A percentile compares a stretch with the other conserved stretches of the same genome.
phyloP scores from a whole-genome alignment of 2,113 vertebrate species.

The Numida meleagris region DNA sequence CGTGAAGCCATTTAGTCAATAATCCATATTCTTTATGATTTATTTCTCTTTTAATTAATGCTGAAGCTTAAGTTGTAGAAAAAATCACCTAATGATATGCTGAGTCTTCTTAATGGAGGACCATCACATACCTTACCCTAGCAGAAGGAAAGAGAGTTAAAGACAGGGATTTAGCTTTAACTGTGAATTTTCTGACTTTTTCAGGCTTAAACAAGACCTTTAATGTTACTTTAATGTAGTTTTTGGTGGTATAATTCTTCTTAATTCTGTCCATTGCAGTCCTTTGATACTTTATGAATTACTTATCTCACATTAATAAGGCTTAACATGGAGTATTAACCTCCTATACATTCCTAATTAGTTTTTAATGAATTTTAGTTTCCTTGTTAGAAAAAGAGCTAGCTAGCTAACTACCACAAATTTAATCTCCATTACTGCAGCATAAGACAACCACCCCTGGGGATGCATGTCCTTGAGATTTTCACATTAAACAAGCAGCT shows the following conservation, averaged over 20 bases:
- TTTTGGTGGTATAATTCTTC: conserved; percentile 67
- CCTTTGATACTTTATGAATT: conserved; percentile 77
- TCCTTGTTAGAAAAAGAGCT: conserved; percentile 68
- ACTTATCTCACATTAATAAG: conserved; percentile 80
- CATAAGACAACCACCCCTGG: conserved; percentile 68
- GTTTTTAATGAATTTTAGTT: conserved; percentile 82
- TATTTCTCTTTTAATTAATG: conserved; percentile 53
- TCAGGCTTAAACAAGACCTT: conserved; percentile 49
- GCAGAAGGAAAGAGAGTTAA: conserved; percentile 45
- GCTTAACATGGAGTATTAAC: conserved; percentile 79
- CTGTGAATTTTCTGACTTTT: conserved; percentile 35
- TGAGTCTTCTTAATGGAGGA: neutral
- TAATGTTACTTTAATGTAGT: conserved; percentile 64
- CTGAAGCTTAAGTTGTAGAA: neutral
- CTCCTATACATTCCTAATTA: conserved; percentile 80
- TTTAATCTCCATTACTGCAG: conserved; percentile 77
- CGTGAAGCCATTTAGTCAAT: neutral
- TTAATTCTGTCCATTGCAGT: conserved; percentile 70
- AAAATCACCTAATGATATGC: conserved; percentile 1
- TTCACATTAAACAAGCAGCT: conserved; percentile 53
- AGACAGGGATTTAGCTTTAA: conserved; percentile 35
- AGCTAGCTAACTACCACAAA: conserved; percentile 73
- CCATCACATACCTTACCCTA: neutral
- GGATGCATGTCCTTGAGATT: conserved; percentile 70
- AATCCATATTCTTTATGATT: conserved; percentile 16